These are phyloP conservation scores for Erethizon dorsatum DNA, from an alignment of 2,797 vertebrate genomes.

Conservation along the genomic window DNA sequence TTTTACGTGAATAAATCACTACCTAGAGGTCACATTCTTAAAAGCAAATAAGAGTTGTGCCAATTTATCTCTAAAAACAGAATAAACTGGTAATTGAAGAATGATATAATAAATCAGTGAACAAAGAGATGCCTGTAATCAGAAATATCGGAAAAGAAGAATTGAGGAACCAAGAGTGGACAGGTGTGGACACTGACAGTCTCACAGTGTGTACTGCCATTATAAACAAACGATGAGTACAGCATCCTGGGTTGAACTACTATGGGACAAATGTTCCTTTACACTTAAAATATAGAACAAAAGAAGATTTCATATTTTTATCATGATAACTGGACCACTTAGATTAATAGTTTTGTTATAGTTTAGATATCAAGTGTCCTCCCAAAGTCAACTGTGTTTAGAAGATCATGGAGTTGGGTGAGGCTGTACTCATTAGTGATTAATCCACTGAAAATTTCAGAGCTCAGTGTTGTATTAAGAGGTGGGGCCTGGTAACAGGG, in stretches of 20 bases:
- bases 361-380: neutral
- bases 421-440: neutral
- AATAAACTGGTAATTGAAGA: conserved; percentile 13
- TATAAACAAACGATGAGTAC: neutral
- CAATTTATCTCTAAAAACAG: conserved; percentile 30
- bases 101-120: neutral
- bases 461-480: neutral
- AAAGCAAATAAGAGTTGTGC: conserved; percentile 35
- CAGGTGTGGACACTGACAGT: neutral
- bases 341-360: neutral
- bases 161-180: neutral
- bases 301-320: conserved; percentile 20
- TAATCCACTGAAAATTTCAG: neutral
- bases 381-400: neutral
- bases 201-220: neutral
- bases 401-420: neutral
- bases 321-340: neutral
- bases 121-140: neutral
- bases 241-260: neutral
- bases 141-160: neutral
- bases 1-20: conserved; percentile 33
- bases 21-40: neutral
- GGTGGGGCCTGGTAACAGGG: neutral
- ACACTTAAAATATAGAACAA: neutral
- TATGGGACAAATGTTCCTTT: neutral